Conservation (phyloP, 2,888 invertebrate species). For the Megaustenia siamemsis region DNA sequence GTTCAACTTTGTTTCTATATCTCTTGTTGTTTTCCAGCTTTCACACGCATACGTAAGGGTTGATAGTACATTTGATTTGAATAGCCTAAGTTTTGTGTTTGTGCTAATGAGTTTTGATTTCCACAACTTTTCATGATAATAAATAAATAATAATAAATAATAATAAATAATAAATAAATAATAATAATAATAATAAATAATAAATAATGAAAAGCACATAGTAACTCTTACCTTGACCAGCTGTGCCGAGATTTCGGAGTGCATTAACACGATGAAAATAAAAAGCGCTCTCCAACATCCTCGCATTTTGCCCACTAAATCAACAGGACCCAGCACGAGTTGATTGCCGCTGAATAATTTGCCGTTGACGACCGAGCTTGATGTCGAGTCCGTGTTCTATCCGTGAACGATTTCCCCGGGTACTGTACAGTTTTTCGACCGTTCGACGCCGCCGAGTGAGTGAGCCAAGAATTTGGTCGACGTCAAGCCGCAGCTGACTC, state of each 20-base stretch:
- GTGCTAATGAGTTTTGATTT: no score
- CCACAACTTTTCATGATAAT: no score
- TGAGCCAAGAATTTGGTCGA: not conserved
- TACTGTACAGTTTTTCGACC: not conserved
- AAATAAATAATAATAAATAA: no score
- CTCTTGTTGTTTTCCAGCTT: no score
- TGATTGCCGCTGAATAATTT: not conserved
- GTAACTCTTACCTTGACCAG: slow-evolving; percentile 35
- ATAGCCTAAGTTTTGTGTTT: no score
- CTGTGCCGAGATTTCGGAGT: slow-evolving; percentile 20
- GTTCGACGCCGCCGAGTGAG: not conserved
- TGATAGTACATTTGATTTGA: no score
- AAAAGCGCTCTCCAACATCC: slow-evolving; percentile 19
- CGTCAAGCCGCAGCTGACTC: not conserved
- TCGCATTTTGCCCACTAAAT: not conserved
- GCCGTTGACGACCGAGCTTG: not conserved
- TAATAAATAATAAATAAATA: not conserved
- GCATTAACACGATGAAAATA: not conserved
- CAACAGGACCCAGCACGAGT: not conserved
- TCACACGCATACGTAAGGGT: no score
- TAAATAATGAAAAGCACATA: not conserved
- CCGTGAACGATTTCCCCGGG: slow-evolving; percentile 5
- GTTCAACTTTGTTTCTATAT: no score
- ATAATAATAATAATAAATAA: not conserved
- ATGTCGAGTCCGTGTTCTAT: not conserved